Conservation (phyloP, 1,140 invertebrate species). For the Gerris buenoi region DNA sequence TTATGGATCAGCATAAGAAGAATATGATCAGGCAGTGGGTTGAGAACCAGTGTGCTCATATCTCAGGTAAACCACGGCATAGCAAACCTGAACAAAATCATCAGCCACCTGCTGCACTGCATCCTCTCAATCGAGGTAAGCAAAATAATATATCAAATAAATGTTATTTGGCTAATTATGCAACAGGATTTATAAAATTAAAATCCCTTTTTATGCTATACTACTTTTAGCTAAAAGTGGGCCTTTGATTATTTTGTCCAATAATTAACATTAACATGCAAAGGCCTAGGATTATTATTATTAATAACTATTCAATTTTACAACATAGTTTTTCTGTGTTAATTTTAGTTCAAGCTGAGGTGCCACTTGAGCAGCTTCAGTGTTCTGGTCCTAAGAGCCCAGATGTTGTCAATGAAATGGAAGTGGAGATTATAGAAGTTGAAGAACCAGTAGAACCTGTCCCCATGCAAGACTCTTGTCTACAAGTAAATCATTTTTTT, state of each 20-base stretch:
- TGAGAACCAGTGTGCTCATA: constrained; percentile 72
- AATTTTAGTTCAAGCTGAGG: constrained; percentile 9
- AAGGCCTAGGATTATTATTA: too few species aligned
- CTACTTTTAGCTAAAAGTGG: too few species aligned
- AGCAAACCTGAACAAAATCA: not conserved
- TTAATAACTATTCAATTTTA: too few species aligned
- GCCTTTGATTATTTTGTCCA: too few species aligned
- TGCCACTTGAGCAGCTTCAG: constrained; percentile 19
- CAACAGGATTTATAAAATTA: too few species aligned
- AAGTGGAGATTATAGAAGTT: constrained; percentile 66
- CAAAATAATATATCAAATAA: constrained; percentile 8
- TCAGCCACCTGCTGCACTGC: constrained; percentile 2
- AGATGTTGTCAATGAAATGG: constrained; percentile 54
- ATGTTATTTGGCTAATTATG: too few species aligned
- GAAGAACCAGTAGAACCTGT: constrained; percentile 63
- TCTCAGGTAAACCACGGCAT: constrained; percentile 25
- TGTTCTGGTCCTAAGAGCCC: constrained; percentile 10
- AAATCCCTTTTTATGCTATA: too few species aligned
- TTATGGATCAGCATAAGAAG: constrained; percentile 81
- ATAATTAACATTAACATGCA: too few species aligned
- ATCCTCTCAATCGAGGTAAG: constrained; percentile 18
- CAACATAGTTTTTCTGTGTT: too few species aligned
- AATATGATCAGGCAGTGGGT: constrained; percentile 88
- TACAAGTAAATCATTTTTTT: constrained; percentile 45
- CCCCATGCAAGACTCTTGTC: constrained; percentile 62